Evolutionary conservation across 1,140 invertebrate genomes (phyloP).

Genomic region (Tachypleus tridentatus): DNA sequence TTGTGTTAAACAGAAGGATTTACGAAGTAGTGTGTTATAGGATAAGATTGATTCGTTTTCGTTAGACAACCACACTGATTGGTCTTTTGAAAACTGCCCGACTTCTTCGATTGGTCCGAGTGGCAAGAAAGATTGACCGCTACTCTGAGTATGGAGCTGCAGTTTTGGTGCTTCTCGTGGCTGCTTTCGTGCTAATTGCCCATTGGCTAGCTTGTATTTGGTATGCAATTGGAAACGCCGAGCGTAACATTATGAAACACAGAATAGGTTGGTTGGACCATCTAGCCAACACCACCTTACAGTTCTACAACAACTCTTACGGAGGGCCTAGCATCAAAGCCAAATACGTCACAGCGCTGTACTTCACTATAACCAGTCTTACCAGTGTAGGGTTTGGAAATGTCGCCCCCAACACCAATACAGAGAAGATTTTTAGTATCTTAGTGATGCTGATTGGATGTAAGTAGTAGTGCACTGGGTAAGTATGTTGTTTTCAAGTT

Average conservation of each 20-base stretch:
- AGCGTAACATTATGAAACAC: conserved; percentile 56
- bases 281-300: conserved; percentile 75
- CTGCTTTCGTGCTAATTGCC: conserved; percentile 93
- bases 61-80: conserved; percentile 93
- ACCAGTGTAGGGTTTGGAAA: conserved; percentile 98
- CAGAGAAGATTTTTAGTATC: conserved; percentile 90
- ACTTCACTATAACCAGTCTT: conserved; percentile 95
- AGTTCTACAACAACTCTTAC: conserved; percentile 64
- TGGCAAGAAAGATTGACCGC: conserved; percentile 92
- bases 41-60: background rate
- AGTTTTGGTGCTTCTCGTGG: conserved; percentile 90
- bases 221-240: conserved; percentile 95
- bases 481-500: too few species aligned
- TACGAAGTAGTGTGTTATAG: too few species aligned
- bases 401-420: conserved; percentile 90
- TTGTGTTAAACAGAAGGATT: too few species aligned
- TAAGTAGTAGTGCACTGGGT: conserved; percentile 44
- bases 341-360: conserved; percentile 61
- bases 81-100: conserved; percentile 94
- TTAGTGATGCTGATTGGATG: conserved; percentile 90
- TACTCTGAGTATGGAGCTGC: conserved; percentile 98
- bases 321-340: conserved; percentile 62
- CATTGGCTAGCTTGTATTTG: conserved; percentile 99
- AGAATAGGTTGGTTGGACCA: conserved; percentile 87
- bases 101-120: conserved; percentile 81